A percentile compares a stretch with the other conserved stretches of the same genome.
Evolutionary conservation across 2,888 invertebrate genomes (phyloP).

Genomic region (Lagria hirta): DNA sequence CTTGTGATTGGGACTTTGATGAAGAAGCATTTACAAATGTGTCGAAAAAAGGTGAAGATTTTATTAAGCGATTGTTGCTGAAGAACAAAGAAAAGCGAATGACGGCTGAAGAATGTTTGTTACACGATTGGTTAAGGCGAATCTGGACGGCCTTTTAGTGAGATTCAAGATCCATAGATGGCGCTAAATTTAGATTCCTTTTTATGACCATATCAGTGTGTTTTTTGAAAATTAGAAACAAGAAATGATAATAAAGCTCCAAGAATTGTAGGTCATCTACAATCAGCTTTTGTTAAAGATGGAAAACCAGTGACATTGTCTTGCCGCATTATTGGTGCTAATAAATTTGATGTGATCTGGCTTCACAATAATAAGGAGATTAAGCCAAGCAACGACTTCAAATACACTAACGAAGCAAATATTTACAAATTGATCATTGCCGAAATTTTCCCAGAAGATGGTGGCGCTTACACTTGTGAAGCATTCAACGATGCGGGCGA

Average conservation of each 20-base stretch:
- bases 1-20: slow-evolving; percentile 99
- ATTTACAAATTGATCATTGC: slow-evolving; percentile 87
- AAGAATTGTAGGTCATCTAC: slow-evolving; percentile 82
- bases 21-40: slow-evolving; percentile 91
- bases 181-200: too few relatives aligned
- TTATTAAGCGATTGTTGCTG: slow-evolving; percentile 88
- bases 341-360: slow-evolving; percentile 94
- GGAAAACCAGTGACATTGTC: slow-evolving; percentile 85
- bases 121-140: slow-evolving; percentile 95
- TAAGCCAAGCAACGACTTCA: slow-evolving; percentile 94
- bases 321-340: slow-evolving; percentile 82
- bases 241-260: slow-evolving; percentile 81
- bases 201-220: too few relatives aligned
- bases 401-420: slow-evolving; percentile 87
- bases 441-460: slow-evolving; percentile 95
- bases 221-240: too few relatives aligned
- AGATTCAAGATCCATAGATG: too few relatives aligned
- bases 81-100: slow-evolving; percentile 95
- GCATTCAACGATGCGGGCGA: slow-evolving; percentile 94
- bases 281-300: slow-evolving; percentile 79
- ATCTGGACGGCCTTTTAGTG: too few relatives aligned
- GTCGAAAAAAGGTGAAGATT: slow-evolving; percentile 97
- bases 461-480: slow-evolving; percentile 93
- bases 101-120: slow-evolving; percentile 96
- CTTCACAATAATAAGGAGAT: slow-evolving; percentile 96